Evolutionary conservation across 2,113 vertebrate species (phyloP).

Genomic region (Psittacus erithacus): DNA sequence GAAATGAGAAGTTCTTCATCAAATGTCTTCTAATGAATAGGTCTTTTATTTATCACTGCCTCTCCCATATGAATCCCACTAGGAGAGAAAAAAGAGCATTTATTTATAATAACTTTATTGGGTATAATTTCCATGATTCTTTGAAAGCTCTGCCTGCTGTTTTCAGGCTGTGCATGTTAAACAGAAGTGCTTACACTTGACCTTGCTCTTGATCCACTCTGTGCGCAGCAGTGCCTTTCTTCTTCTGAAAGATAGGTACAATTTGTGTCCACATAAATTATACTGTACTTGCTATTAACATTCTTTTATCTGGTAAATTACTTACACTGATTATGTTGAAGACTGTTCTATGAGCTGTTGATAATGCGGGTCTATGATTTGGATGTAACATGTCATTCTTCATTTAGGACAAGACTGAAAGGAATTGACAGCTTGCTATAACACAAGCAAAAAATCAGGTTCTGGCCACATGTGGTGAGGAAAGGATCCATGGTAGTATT

Average conservation of each 20-base stretch:
- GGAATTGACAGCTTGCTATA: constrained; percentile 39
- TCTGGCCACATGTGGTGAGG: not conserved
- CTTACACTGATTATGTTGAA: constrained; percentile 67
- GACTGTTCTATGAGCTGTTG: constrained; percentile 68
- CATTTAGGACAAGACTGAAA: constrained; percentile 63
- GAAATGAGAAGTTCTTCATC: not conserved
- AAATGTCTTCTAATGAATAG: constrained; percentile 55
- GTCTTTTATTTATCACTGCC: constrained; percentile 52
- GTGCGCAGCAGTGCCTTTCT: constrained; percentile 69
- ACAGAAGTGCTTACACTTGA: constrained; percentile 68
- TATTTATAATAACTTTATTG: constrained; percentile 78
- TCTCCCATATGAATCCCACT: constrained; percentile 31
- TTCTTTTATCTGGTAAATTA: constrained; percentile 77
- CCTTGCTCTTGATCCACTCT: constrained; percentile 67
- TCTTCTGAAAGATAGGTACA: constrained; percentile 69
- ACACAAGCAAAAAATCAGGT: not conserved
- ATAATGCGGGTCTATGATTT: constrained; percentile 69
- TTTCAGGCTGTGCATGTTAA: constrained; percentile 66
- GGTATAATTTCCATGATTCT: constrained; percentile 73
- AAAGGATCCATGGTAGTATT: not conserved
- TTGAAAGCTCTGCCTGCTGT: constrained; percentile 66
- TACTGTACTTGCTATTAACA: constrained; percentile 75
- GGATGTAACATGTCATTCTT: constrained; percentile 69
- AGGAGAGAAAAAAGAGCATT: constrained; percentile 66
- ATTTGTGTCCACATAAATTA: constrained; percentile 76